phyloP scores from a whole-genome alignment of 2,888 invertebrate genomes.

The Plagodis dolabraria region DNA sequence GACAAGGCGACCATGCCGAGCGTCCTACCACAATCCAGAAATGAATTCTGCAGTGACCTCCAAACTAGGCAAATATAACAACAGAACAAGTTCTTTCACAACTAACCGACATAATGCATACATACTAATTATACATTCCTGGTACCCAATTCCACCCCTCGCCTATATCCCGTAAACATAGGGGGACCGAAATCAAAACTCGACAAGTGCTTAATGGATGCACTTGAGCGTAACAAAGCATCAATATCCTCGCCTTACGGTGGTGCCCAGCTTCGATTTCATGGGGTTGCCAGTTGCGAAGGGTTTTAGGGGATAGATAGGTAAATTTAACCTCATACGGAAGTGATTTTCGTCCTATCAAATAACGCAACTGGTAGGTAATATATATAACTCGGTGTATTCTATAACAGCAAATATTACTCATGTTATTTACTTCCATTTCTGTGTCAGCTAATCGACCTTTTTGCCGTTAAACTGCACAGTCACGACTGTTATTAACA shows the following conservation, averaged over 20 bases:
- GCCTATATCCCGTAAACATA: conserved; percentile 1
- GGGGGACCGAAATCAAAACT: conserved; percentile 13
- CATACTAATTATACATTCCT: conserved; percentile 4
- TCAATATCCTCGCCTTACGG: conserved; percentile 10
- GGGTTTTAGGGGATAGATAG: not conserved
- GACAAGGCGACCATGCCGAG: too few relatives aligned
- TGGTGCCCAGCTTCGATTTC: not conserved
- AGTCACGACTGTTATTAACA: too few relatives aligned
- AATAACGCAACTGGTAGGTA: too few relatives aligned
- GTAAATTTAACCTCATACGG: not conserved
- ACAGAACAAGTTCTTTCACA: not conserved
- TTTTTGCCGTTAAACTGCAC: too few relatives aligned
- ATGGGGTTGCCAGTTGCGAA: conserved; percentile 3
- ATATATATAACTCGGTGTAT: too few relatives aligned
- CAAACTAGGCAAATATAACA: too few relatives aligned
- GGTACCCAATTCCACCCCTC: conserved; percentile 3
- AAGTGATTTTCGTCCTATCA: not conserved
- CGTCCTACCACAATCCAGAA: too few relatives aligned
- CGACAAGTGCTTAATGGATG: conserved; percentile 16
- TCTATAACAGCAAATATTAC: too few relatives aligned
- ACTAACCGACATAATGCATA: not conserved
- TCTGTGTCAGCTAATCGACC: too few relatives aligned
- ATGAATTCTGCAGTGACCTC: too few relatives aligned
- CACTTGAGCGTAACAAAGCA: conserved; percentile 19
- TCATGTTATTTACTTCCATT: too few relatives aligned